Conservation (phyloP, 2,113 vertebrate genomes). For the Coracopsis vasa region DNA sequence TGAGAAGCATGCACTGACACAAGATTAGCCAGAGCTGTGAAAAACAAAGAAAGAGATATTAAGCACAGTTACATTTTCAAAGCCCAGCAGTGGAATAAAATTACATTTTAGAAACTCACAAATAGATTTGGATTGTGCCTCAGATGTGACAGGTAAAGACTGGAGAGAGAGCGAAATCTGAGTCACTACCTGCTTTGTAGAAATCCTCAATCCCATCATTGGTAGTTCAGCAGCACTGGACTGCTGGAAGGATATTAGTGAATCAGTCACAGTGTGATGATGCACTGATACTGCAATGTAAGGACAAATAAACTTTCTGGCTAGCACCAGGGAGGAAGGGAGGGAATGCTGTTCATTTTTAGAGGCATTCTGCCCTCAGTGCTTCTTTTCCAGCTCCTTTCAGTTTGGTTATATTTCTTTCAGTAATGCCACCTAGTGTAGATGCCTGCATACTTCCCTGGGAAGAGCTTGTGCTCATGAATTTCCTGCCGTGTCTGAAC, state of each 20-base stretch:
- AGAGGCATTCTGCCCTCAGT: background rate
- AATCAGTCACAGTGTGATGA: background rate
- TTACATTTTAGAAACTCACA: background rate
- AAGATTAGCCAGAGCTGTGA: conserved; percentile 16
- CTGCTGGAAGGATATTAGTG: background rate
- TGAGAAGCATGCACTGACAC: background rate
- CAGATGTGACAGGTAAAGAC: background rate
- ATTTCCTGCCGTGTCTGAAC: conserved; percentile 22
- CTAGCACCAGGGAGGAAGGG: background rate
- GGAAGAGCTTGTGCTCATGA: conserved; percentile 20
- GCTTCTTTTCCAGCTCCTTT: background rate
- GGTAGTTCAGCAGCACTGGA: background rate
- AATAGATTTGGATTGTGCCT: background rate
- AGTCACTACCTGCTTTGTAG: background rate
- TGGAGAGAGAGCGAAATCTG: background rate
- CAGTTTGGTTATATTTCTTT: conserved; percentile 9
- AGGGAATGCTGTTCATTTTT: background rate
- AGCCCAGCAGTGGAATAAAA: background rate
- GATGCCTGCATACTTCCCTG: conserved; percentile 15
- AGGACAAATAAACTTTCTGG: background rate
- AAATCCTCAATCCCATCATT: background rate
- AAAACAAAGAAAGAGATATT: background rate
- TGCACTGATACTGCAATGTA: background rate
- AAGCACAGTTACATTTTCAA: background rate
- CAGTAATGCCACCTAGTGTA: conserved; percentile 67